phyloP scores from a whole-genome alignment of 2,888 invertebrate genomes.

The Athalia rosae region DNA sequence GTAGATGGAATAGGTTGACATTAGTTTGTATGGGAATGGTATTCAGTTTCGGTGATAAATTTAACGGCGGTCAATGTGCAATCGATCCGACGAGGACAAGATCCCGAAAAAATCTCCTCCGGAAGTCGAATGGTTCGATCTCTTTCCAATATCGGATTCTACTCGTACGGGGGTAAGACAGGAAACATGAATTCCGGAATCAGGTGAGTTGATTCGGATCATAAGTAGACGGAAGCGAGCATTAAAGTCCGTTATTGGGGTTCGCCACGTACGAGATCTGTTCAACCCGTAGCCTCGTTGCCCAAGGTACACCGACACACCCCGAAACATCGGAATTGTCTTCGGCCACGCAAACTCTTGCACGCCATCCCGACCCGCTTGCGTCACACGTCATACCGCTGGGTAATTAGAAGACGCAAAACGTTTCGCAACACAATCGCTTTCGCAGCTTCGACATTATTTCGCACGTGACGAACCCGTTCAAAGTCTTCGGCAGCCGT shows the following conservation, averaged over 20 bases:
- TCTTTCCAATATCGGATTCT: background rate
- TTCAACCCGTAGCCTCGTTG: constrained; percentile 19
- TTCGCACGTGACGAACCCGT: no score
- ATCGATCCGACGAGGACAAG: no score
- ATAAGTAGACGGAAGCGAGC: background rate
- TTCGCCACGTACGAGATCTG: constrained; percentile 4
- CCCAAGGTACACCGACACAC: constrained; percentile 18
- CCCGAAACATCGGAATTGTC: constrained; percentile 24
- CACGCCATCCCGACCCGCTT: constrained; percentile 14
- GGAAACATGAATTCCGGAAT: background rate
- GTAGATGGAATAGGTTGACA: background rate
- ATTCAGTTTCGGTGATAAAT: constrained; percentile 2
- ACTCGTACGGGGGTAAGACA: background rate
- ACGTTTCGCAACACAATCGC: background rate
- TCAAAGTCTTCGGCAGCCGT: no score
- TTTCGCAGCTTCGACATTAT: background rate
- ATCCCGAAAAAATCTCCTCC: no score
- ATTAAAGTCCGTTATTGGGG: background rate
- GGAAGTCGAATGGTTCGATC: no score
- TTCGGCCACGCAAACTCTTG: constrained; percentile 24
- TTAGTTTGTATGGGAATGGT: background rate
- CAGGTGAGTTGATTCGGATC: background rate
- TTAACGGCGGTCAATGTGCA: background rate
- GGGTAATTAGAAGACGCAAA: background rate
- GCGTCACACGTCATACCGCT: background rate